A percentile compares a stretch with the other conserved stretches of the same genome.
Evolutionary conservation across 2,797 vertebrate species (phyloP).

Genomic region (Argya squamiceps): DNA sequence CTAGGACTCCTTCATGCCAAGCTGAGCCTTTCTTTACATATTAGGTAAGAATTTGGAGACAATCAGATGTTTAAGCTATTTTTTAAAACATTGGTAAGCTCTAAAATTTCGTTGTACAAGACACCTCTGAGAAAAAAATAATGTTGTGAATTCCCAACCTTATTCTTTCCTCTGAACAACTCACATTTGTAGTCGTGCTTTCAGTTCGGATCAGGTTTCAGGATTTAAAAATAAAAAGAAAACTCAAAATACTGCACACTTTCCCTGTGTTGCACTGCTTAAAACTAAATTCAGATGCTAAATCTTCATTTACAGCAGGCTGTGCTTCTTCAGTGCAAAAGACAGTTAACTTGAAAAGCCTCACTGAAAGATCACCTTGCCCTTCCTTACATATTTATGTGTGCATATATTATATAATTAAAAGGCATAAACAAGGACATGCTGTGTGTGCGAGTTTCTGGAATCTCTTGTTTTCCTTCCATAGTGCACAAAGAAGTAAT

Average conservation of each 20-base stretch:
- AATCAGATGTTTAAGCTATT: not conserved
- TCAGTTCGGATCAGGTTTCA: not conserved
- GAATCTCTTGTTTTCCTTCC: constrained; percentile 60
- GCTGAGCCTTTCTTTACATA: not conserved
- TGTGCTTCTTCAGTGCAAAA: not conserved
- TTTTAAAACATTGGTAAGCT: not conserved
- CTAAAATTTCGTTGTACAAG: not conserved
- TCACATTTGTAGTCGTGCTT: not conserved
- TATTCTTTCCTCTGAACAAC: not conserved
- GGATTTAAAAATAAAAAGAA: not conserved
- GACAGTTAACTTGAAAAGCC: not conserved
- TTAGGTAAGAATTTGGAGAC: not conserved
- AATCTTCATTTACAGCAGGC: not conserved
- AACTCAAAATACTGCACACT: not conserved
- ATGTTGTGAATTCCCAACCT: not conserved
- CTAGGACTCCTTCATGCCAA: not conserved
- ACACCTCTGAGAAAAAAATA: not conserved
- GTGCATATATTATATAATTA: constrained; percentile 14
- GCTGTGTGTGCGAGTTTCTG: constrained; percentile 37
- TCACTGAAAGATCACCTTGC: not conserved
- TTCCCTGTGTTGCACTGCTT: not conserved
- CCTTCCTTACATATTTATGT: constrained; percentile 22
- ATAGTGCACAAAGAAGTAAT: constrained; percentile 67
- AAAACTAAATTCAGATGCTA: not conserved
- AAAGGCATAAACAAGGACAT: constrained; percentile 29